Base-by-base conservation (phyloP, 2,888 invertebrate genomes). In the Caradrina kadenii region DNA sequence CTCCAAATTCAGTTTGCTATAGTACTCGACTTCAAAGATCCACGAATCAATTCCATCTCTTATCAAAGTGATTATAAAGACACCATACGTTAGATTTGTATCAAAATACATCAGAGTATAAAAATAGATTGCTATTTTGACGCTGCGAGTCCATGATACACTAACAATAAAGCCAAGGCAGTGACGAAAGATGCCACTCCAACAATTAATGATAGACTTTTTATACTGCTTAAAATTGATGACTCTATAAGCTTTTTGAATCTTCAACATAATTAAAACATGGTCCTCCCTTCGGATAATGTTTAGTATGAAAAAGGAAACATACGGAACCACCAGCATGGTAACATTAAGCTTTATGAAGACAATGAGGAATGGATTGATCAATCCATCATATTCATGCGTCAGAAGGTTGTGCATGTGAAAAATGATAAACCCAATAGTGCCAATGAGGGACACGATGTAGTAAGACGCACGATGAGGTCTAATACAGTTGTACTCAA, bases 401-500 rank as follows among this genome's bases (percentile, higher is more conserved):
- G 13, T 0, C 6, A 45, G 6, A 1, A 39, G 31, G 11, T n/a
- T 22, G 4, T 39, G 2, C 2, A 60, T 8, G 15, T 73, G 73
- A n/a, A 52, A 48, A 17, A n/a, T 1, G 21, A 52, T 39, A 52
- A 66, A 74, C 39, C n/a, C 21, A 22, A 66, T 21, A 19, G 50
- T 56, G 11, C 60, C 73, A 7, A 73, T 22, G 19, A 73, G 21
- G 0, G 74, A 66, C 0, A 73, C 10, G 1, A 74, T 19, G 7
- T 52, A 61, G 17, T 73, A 73, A 1, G 48, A 17, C 0, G 5
- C 7, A 31, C 74, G 13, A 35, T 73, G 73, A 39, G 73, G 56
- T 21, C 74, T 60, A 11, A 73, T 65, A 21, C 66, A 74, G 21
- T 73, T 66, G 15, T 66, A 48, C 21, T 61, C 31, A 48, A 73